Evolutionary conservation across 2,888 invertebrate genomes (phyloP).

Genomic region (Reticulitermes lucifugus): DNA sequence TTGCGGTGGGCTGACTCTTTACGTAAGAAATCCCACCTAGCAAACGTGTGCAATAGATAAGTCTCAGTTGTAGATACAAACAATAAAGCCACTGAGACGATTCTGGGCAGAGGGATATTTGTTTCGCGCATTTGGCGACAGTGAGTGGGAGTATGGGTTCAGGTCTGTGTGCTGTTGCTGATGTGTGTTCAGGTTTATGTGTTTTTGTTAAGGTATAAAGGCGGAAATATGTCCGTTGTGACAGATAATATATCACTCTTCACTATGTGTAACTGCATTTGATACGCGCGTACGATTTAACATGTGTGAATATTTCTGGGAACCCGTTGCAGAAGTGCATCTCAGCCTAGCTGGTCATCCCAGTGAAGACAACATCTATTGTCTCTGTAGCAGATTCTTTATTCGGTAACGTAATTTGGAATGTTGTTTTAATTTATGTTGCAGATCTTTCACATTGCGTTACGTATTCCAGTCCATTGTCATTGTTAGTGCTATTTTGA

Average conservation of each 20-base stretch:
- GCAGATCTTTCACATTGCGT: background rate
- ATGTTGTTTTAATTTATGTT: conserved; percentile 22
- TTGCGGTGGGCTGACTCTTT: too few relatives aligned
- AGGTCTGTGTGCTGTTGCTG: too few relatives aligned
- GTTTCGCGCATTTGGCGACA: too few relatives aligned
- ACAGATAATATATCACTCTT: background rate
- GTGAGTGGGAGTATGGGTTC: too few relatives aligned
- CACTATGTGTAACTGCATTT: background rate
- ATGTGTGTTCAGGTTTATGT: background rate
- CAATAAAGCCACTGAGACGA: too few relatives aligned
- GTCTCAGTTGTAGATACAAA: too few relatives aligned
- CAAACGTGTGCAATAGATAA: too few relatives aligned
- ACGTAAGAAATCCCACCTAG: too few relatives aligned
- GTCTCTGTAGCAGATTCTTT: conserved; percentile 78
- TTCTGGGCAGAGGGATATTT: too few relatives aligned
- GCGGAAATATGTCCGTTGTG: background rate
- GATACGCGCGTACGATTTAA: conserved; percentile 3
- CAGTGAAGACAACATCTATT: conserved; percentile 71
- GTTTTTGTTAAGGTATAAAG: background rate
- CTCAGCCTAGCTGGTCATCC: conserved; percentile 64
- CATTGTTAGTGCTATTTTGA: background rate
- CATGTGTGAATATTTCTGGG: conserved; percentile 72
- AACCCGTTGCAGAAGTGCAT: conserved; percentile 75
- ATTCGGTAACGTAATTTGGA: conserved; percentile 67
- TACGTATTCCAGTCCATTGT: background rate